These are phyloP conservation scores for Microplitis manilae DNA, from an alignment of 2,888 invertebrate genomes.

Conservation along the genomic window DNA sequence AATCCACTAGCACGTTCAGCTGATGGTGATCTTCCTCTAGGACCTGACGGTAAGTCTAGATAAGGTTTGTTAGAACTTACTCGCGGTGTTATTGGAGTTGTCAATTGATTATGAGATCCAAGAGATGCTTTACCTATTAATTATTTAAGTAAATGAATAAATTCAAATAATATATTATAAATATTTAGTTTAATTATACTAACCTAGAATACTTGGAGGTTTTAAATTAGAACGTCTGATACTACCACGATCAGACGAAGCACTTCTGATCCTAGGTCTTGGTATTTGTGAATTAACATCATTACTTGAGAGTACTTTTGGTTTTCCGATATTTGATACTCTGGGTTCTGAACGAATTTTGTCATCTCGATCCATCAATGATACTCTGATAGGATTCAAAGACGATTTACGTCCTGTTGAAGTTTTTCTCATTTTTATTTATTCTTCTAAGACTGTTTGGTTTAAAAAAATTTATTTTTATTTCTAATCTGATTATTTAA, in stretches of 20 bases:
- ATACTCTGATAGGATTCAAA: slow-evolving; percentile 59
- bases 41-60: slow-evolving; percentile 44
- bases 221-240: slow-evolving; percentile 55
- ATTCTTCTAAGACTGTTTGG: background rate
- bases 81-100: slow-evolving; percentile 45
- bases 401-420: slow-evolving; percentile 57
- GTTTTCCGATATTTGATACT: slow-evolving; percentile 38
- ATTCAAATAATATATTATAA: background rate
- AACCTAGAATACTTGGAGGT: slow-evolving; percentile 50
- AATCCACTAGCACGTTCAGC: slow-evolving; percentile 60
- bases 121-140: slow-evolving; percentile 45
- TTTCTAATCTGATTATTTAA: slow-evolving; percentile 5
- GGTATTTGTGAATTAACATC: slow-evolving; percentile 59
- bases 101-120: slow-evolving; percentile 3
- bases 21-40: slow-evolving; percentile 59
- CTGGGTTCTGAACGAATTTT: slow-evolving; percentile 53
- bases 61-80: slow-evolving; percentile 27
- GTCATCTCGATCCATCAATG: slow-evolving; percentile 55
- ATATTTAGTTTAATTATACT: slow-evolving; percentile 3
- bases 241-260: slow-evolving; percentile 54
- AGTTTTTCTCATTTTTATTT: slow-evolving; percentile 51
- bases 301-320: slow-evolving; percentile 6
- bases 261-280: slow-evolving; percentile 56
- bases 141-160: background rate
- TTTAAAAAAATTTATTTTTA: background rate